Percentiles rank a stretch among this genome's conserved stretches.
phyloP scores from a whole-genome alignment of 2,797 vertebrate species.

The Alosa sapidissima region DNA sequence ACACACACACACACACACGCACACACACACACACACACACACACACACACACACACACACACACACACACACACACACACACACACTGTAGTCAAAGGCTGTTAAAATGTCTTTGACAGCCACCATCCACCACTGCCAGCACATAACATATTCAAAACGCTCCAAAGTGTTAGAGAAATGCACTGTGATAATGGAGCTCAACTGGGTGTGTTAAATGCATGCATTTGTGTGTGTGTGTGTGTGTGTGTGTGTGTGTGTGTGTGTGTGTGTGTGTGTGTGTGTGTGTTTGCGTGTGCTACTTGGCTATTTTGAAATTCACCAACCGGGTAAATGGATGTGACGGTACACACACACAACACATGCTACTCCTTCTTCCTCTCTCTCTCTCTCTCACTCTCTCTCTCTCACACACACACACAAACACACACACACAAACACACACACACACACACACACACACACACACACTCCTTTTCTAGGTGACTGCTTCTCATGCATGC shows the following conservation, averaged over 20 bases:
- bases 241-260: conserved; percentile 15
- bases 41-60: conserved; percentile 20
- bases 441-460: conserved; percentile 38
- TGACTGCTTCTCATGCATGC: conserved; percentile 23
- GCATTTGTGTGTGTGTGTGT: conserved; percentile 10
- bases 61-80: conserved; percentile 24
- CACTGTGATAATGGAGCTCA: conserved; percentile 21
- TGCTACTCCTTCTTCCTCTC: background rate
- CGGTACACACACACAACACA: conserved; percentile 20
- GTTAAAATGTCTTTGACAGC: conserved; percentile 44
- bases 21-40: background rate
- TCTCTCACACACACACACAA: conserved; percentile 26
- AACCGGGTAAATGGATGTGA: background rate
- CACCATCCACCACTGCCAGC: conserved; percentile 42
- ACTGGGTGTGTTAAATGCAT: conserved; percentile 18
- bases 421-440: conserved; percentile 37
- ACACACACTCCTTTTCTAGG: conserved; percentile 20
- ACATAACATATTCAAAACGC: conserved; percentile 46
- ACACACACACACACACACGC: conserved; percentile 11
- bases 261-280: conserved; percentile 22
- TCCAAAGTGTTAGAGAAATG: conserved; percentile 41
- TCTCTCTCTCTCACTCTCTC: too few species aligned
- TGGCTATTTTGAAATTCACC: conserved; percentile 14
- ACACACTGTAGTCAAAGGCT: conserved; percentile 14
- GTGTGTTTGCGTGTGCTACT: background rate